phyloP scores from a whole-genome alignment of 2,797 vertebrate genomes.

The Crenichthys baileyi region DNA sequence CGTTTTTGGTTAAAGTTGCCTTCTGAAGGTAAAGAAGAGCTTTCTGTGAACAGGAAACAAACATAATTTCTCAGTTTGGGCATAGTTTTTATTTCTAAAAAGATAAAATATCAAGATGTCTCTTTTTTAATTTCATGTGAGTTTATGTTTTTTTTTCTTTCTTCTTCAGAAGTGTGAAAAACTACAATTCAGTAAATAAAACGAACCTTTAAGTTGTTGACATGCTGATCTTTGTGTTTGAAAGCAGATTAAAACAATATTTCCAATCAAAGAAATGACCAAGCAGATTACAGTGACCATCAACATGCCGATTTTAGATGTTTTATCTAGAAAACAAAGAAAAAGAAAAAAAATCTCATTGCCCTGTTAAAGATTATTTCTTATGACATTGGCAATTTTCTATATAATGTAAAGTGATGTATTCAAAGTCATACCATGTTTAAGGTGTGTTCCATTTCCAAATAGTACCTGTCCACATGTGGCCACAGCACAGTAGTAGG shows the following conservation, averaged over 20 bases:
- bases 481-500: constrained; percentile 60
- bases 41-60: neutral
- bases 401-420: neutral
- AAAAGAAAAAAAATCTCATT: neutral
- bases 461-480: constrained; percentile 58
- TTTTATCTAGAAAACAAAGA: neutral
- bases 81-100: neutral
- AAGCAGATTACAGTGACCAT: neutral
- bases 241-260: neutral
- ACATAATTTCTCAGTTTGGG: neutral
- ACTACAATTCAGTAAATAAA: neutral
- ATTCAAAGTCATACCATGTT: neutral
- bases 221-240: neutral
- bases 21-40: neutral
- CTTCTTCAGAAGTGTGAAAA: neutral
- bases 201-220: neutral
- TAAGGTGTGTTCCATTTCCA: constrained; percentile 41
- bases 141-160: neutral
- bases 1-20: neutral
- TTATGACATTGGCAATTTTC: neutral
- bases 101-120: neutral
- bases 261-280: neutral
- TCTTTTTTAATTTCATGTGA: no score
- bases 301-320: neutral
- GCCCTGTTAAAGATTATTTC: neutral